Conservation (phyloP, 2,113 vertebrate genomes). For the Syngnathus typhle region DNA sequence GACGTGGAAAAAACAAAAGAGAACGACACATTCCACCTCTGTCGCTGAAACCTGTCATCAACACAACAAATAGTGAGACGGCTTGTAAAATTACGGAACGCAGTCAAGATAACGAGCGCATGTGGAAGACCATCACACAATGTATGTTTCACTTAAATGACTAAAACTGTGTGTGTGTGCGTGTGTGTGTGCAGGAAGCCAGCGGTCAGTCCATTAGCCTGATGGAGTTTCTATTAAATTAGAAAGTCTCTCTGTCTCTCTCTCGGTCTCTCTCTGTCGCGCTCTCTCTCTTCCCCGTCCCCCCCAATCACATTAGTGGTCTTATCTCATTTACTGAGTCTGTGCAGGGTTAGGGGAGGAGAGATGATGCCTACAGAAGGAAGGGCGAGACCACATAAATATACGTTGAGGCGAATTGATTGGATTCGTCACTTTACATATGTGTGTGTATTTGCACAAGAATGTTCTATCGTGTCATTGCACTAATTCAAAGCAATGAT, state of each 20-base stretch:
- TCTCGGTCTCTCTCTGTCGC: constrained; percentile 28
- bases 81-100: background rate
- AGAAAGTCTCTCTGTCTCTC: constrained; percentile 53
- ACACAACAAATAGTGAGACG: background rate
- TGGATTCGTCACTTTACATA: constrained; percentile 15
- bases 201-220: constrained; percentile 69
- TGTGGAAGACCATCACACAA: no score
- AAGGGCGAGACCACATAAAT: constrained; percentile 60
- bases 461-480: background rate
- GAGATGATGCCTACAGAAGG: constrained; percentile 55
- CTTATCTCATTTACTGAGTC: constrained; percentile 71
- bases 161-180: background rate
- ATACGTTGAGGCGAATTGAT: constrained; percentile 18
- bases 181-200: constrained; percentile 17
- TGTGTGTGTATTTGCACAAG: background rate
- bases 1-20: background rate
- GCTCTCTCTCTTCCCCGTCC: constrained; percentile 17
- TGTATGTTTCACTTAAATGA: no score
- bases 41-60: background rate
- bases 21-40: background rate
- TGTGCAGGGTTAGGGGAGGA: constrained; percentile 33
- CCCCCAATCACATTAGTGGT: constrained; percentile 73
- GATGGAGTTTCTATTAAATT: constrained; percentile 79
- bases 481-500: background rate
- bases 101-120: background rate